Conservation (phyloP, 92 coral and sea anemone genomes). For the Desmophyllum pertusum region DNA sequence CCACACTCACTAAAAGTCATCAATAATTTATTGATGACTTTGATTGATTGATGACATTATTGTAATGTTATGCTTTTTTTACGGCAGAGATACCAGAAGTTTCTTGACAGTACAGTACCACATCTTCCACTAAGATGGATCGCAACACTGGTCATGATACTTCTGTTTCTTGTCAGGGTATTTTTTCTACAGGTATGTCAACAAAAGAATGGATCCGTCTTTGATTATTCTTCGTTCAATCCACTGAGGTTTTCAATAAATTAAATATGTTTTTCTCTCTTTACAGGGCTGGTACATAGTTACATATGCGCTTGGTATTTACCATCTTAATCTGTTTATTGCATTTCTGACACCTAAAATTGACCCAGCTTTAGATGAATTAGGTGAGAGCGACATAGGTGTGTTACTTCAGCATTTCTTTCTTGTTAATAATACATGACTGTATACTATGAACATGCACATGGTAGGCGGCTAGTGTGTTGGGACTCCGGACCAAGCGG, state of each 20-base stretch:
- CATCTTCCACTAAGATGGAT: constrained; percentile 86
- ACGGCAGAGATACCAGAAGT: constrained; percentile 87
- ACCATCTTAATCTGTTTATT: constrained; percentile 93
- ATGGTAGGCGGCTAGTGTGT: background rate
- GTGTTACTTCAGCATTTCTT: no score
- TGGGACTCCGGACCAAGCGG: no score
- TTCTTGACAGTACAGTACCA: constrained; percentile 93
- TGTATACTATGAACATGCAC: background rate
- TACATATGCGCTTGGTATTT: constrained; percentile 97
- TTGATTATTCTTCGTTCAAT: no score
- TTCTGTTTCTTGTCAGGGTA: constrained; percentile 79
- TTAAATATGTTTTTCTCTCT: constrained; percentile 11
- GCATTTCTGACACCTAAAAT: constrained; percentile 97
- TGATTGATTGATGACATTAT: no score
- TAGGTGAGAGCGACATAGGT: constrained; percentile 62
- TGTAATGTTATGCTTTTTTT: background rate
- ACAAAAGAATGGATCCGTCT: background rate
- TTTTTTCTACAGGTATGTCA: constrained; percentile 84
- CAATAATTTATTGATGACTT: no score
- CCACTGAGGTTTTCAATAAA: no score
- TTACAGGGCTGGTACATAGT: constrained; percentile 98
- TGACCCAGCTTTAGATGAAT: constrained; percentile 96
- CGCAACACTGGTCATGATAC: constrained; percentile 72
- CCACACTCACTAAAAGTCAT: background rate
- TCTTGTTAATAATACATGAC: background rate